Evolutionary conservation across 1,140 invertebrate genomes (phyloP), one percentile per base, ranked within the genome.

Genomic region (Lepidostoma basale): DNA sequence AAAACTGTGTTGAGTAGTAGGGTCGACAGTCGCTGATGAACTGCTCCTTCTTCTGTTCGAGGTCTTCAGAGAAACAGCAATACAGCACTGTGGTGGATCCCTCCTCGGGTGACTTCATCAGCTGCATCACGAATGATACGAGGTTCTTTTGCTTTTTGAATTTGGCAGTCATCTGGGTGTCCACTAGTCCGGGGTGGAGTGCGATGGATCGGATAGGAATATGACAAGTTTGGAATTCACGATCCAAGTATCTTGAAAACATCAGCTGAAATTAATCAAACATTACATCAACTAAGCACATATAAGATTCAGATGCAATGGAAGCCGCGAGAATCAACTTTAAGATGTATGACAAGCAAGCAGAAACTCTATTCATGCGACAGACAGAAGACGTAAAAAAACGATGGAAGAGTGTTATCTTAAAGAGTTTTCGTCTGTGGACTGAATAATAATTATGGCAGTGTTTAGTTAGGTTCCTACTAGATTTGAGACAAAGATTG

Each of bases 181-280:
- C 86, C 2, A 96, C 91, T 40, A 97, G 84, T 12, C 95, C 95
- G 3, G 95, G 95, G 84, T 97, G 95, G 12, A 96, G 88, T 0
- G 90, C 85, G 75, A 89, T 90, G 0, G 88, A 83, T 76, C 88
- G 85, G 1, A 97, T 86, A 47, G 80, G 77, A 3, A 81, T 74
- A 2, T 86, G 79, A 63, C 86, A 80, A 16, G 85, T 77, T 74
- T 82, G 78, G 12, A 93, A 75, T 2, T 87, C 68, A 6, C 81
- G 79, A 70, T 93, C 86, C 10, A 96, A 77, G 74, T 86, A 86
- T 67, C 87, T 87, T 1, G 93, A 89, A 68, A 87, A 91, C 77
- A 95, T 84, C 44, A 83, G 40, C 81, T 83, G 79, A 44, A 69
- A 58, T 54, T 16, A 36, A 68, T 42, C 16, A 62, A 42, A n/a